Base-by-base conservation (phyloP, 1,140 invertebrate genomes). In the Cydia splendana region DNA sequence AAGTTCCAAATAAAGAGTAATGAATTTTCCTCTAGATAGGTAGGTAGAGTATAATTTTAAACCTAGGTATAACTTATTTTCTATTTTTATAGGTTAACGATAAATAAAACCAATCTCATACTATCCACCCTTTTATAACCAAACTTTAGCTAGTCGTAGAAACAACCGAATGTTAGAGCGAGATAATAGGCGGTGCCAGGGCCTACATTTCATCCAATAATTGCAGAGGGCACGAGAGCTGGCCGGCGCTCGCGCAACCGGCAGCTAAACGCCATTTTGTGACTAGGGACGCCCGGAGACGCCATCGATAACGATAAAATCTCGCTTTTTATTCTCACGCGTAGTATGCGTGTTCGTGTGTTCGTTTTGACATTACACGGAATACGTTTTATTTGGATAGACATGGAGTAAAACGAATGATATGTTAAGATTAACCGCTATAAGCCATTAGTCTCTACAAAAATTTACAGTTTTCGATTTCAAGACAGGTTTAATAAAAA, bases 161-260 rank as follows among this genome's bases (percentile, higher is more conserved):
- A 38, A 76, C 65, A 51, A 28, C 45, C 62, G 38, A 76, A 48
- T 48, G 38, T 62, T 76, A 65, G 45, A 76, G 65, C 67, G 28
- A 81, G 77, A 83, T 82, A 85, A 85, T 85, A 84, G 82, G 80
- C 67, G 75, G 80, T 78, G 76, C 76, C 69, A 76, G 79, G 71
- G 83, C 38, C 79, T 81, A 85, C 82, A 85, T 82, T 85, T 85
- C 81, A 85, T 84, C 80, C 76, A 76, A 79, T 85, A 85, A 85
- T 85, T 85, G 82, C 77, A 80, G 80, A 80, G 83, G 77, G 79
- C 80, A 79, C 76, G 76, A 74, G 73, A 75, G 78, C 76, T 80
- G 79, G 73, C 77, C 75, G 67, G 77, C 78, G 76, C 79, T 82
- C 67, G 78, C 78, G 78, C 77, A 77, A 77, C 80, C 82, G 79